Evolutionary conservation across 2,888 invertebrate genomes (phyloP), one percentile per base, ranked within the genome.

Genomic region (Podabrus alpinus): DNA sequence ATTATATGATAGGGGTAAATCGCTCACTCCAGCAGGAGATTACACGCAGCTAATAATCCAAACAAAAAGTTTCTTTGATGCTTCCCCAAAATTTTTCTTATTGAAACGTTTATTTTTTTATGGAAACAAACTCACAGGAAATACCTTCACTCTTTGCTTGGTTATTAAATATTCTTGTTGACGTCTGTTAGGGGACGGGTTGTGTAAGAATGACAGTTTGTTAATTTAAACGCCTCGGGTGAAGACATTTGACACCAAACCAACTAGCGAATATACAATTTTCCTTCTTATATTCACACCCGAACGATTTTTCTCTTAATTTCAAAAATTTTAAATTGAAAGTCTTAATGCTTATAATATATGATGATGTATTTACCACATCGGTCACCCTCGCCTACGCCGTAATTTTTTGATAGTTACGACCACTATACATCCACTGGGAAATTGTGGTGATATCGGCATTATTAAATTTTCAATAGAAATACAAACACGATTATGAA

Each of bases 401-500:
- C 59, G 19, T 67, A 68, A 60, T 67, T 68, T 66, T 66, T 59
- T 59, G 72, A 72, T 72, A 72, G 45, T 45, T 45, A 66, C 61
- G 59, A 59, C 62, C 29, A 61, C 67, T 29, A 29, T 60, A 19
- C 25, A 66, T 66, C 72, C 72, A 69, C 66, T 62, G 72, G 70
- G 68, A 75, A 72, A 70, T 72, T 62, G 75, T 15, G 61, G 72
- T 68, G 70, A 66, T 70, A 71, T 66, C 61, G 75, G 67, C 70
- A 71, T 76, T 81, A 81, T 86, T 84, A 83, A 85, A 84, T 83
- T 85, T 82, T 81, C 83, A 84, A 80, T 80, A 82, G 83, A 81
- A 83, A 80, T 82, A 83, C 83, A 84, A 85, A 85, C 84, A 82
- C 82, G 85, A 85, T 85, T 85, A 85, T 86, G 84, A 85, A 85